A percentile compares a stretch with the other conserved stretches of the same genome.
Conservation (phyloP, 2,113 vertebrate genomes). For the Ictidomys tridecemlineatus region DNA sequence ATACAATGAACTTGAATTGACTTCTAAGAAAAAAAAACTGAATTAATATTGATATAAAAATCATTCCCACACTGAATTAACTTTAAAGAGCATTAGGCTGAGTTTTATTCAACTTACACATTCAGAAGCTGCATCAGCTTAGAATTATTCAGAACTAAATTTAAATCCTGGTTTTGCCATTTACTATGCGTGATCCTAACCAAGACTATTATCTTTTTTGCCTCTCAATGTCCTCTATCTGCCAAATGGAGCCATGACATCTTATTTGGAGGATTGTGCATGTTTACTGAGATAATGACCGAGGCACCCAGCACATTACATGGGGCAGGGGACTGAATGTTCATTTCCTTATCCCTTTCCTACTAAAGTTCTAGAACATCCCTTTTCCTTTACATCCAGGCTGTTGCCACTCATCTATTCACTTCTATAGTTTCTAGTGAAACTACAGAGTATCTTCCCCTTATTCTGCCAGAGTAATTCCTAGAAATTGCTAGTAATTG, state of each 20-base stretch:
- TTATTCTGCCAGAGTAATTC: too few species aligned
- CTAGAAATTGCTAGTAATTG: too few species aligned
- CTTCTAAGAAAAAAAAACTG: background rate
- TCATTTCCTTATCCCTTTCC: background rate
- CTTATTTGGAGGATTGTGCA: background rate
- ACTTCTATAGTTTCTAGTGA: background rate
- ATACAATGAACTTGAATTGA: background rate
- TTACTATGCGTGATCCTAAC: background rate
- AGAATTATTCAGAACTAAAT: background rate
- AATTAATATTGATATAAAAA: background rate
- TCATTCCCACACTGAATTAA: background rate
- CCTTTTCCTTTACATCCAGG: background rate
- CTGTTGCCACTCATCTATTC: background rate
- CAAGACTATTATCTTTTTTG: background rate
- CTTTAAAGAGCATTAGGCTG: background rate
- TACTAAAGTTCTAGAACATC: background rate
- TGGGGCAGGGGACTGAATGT: background rate
- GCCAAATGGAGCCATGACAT: background rate
- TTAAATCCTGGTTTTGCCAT: background rate
- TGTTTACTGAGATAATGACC: too few species aligned
- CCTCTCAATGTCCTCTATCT: background rate
- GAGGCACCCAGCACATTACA: background rate
- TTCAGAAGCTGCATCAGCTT: background rate
- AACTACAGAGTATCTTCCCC: too few species aligned
- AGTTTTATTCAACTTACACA: background rate